Evolutionary conservation across 2,113 vertebrate genomes (phyloP).

Genomic region (Callaeas wilsoni): DNA sequence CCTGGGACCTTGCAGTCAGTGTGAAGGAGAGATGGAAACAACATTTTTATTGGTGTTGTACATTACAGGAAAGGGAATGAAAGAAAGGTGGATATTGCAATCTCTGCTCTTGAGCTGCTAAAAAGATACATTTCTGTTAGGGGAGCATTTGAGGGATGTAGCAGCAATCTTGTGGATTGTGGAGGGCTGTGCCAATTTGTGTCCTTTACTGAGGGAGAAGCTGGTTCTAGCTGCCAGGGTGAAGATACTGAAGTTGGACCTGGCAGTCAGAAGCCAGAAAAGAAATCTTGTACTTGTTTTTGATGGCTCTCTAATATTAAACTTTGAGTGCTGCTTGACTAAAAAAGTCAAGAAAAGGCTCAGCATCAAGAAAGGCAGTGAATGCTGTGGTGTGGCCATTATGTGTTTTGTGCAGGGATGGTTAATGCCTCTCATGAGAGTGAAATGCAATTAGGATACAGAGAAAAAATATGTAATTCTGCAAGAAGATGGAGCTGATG

Average conservation of each 20-base stretch:
- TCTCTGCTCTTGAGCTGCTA: not conserved
- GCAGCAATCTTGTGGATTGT: not conserved
- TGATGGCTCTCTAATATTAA: not conserved
- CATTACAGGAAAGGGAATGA: not conserved
- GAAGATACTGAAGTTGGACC: not conserved
- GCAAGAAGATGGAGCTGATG: not conserved
- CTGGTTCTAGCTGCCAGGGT: not conserved
- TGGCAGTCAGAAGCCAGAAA: not conserved
- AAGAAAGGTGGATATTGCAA: not conserved
- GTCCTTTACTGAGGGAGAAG: not conserved
- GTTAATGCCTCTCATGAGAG: not conserved
- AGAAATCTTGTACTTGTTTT: not conserved
- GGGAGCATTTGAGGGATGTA: not conserved
- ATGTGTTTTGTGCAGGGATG: not conserved
- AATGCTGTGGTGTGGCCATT: not conserved
- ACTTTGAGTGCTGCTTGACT: not conserved
- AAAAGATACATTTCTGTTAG: not conserved
- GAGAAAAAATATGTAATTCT: not conserved
- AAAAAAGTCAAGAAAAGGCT: not conserved
- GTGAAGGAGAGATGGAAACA: not conserved
- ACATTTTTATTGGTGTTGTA: not conserved
- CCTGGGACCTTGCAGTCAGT: not conserved
- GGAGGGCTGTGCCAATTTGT: not conserved
- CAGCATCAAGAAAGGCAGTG: not conserved
- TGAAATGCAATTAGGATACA: not conserved